These are phyloP conservation scores for Scomber japonicus DNA, from an alignment of 2,113 vertebrate genomes.

Conservation along the genomic window DNA sequence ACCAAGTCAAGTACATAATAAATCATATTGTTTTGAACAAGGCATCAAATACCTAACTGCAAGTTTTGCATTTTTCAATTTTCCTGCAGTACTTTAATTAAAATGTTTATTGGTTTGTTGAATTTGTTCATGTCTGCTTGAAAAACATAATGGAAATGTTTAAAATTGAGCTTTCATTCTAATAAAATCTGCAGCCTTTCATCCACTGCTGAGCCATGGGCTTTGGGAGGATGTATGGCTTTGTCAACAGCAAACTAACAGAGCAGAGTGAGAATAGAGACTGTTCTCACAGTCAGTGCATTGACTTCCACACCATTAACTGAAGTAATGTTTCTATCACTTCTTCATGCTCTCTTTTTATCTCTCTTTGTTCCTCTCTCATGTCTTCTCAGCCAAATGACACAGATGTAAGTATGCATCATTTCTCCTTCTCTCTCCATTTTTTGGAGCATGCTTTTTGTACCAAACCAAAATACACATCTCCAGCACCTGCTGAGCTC, in stretches of 20 bases:
- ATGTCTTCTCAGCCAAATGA: conserved; percentile 69
- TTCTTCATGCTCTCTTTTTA: conserved; percentile 14
- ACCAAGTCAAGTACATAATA: too few relatives aligned
- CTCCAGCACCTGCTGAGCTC: conserved; percentile 47
- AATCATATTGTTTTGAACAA: neutral
- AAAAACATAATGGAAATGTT: neutral
- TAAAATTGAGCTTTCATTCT: neutral
- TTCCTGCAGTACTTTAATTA: neutral
- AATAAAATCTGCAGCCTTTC: neutral
- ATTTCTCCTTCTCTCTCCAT: conserved; percentile 14
- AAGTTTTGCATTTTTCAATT: neutral
- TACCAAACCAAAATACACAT: conserved; percentile 31
- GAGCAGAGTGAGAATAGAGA: conserved; percentile 18
- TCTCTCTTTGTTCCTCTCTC: conserved; percentile 28
- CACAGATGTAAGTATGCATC: conserved; percentile 78
- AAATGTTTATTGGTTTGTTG: neutral
- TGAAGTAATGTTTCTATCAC: conserved; percentile 44
- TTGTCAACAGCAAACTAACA: neutral
- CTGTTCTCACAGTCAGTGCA: conserved; percentile 4
- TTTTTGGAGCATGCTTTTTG: neutral
- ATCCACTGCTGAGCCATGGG: neutral
- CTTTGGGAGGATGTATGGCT: neutral
- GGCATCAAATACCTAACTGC: neutral
- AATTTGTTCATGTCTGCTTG: neutral
- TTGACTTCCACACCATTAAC: conserved; percentile 37